Conservation (phyloP, 2,888 invertebrate genomes). For the Epirrhoe alternata region DNA sequence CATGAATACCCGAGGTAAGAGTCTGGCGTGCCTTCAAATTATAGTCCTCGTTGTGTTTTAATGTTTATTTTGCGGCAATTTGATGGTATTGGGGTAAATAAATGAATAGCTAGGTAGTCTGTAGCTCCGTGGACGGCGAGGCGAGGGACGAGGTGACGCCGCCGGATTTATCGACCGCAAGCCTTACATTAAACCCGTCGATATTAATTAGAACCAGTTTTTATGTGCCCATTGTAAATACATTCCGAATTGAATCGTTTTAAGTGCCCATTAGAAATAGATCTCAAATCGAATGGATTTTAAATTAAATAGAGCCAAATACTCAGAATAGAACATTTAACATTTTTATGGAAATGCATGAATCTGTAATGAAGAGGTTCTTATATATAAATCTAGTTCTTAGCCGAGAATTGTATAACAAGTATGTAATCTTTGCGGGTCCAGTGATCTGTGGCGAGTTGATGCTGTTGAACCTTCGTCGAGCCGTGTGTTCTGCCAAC, state of each 20-base stretch:
- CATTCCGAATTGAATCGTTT: slow-evolving; percentile 33
- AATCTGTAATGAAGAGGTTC: slow-evolving; percentile 4
- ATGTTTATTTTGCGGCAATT: too few relatives aligned
- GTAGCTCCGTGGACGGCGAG: too few relatives aligned
- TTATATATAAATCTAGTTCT: slow-evolving; percentile 10
- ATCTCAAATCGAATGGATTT: slow-evolving; percentile 24
- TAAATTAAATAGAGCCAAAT: slow-evolving; percentile 27
- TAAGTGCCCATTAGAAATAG: slow-evolving; percentile 35
- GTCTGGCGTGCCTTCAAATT: too few relatives aligned
- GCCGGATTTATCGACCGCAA: slow-evolving; percentile 10
- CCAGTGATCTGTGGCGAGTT: background rate
- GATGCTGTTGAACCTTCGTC: background rate
- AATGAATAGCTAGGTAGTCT: too few relatives aligned
- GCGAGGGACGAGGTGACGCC: slow-evolving; percentile 15
- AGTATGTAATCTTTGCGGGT: background rate
- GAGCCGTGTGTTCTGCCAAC: background rate
- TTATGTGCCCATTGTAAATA: slow-evolving; percentile 37
- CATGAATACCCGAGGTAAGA: too few relatives aligned
- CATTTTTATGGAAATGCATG: slow-evolving; percentile 29
- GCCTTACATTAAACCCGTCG: slow-evolving; percentile 17
- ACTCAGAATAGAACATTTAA: slow-evolving; percentile 20
- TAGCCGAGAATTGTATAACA: background rate
- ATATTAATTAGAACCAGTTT: slow-evolving; percentile 38
- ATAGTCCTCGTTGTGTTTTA: too few relatives aligned
- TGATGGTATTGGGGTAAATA: too few relatives aligned